These are phyloP conservation scores for Calcarius lapponicus DNA, from an alignment of 2,797 vertebrate genomes.

Conservation along the genomic window DNA sequence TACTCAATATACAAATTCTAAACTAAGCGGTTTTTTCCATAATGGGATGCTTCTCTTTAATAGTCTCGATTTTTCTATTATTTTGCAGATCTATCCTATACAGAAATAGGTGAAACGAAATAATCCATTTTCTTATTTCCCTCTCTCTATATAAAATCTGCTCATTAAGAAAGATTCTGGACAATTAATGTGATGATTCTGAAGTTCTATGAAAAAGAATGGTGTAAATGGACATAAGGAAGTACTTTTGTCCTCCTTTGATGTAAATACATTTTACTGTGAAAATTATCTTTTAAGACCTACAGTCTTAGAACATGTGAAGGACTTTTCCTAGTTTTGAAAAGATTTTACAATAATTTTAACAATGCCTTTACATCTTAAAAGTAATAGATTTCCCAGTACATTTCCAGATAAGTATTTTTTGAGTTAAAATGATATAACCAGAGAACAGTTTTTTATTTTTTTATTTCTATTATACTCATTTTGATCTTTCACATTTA, in stretches of 20 bases:
- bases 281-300: not conserved
- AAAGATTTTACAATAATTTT: conserved; percentile 51
- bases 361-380: not conserved
- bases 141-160: not conserved
- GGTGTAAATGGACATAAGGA: not conserved
- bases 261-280: not conserved
- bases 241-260: not conserved
- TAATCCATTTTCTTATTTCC: not conserved
- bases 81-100: not conserved
- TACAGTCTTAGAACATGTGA: not conserved
- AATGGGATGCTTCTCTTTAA: not conserved
- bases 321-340: not conserved
- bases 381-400: conserved; percentile 1
- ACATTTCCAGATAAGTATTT: not conserved
- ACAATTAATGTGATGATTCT: not conserved
- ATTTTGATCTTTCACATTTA: conserved; percentile 39
- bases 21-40: not conserved
- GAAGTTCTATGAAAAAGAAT: not conserved
- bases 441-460: not conserved
- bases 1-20: not conserved
- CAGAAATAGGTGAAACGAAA: not conserved
- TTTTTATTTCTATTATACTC: conserved; percentile 24
- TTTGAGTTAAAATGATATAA: conserved; percentile 1
- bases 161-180: not conserved
- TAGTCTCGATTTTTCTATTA: not conserved